A percentile compares a stretch with the other conserved stretches of the same genome.
These are phyloP conservation scores for Pyrgus malvae DNA, from an alignment of 2,888 invertebrate species.

Conservation along the genomic window DNA sequence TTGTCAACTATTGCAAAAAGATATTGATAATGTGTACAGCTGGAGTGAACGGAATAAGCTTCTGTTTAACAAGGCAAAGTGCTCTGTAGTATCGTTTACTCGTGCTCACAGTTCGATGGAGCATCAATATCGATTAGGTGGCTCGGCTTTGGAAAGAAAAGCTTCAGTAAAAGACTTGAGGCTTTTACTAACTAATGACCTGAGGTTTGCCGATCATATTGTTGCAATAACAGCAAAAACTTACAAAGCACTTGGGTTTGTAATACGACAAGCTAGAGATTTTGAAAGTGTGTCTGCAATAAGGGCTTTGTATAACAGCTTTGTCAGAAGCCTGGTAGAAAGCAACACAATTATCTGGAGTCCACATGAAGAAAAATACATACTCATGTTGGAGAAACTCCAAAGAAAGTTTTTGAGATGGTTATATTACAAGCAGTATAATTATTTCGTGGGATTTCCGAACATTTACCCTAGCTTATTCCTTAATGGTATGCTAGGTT, in stretches of 20 bases:
- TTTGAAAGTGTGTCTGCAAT: conserved; percentile 1
- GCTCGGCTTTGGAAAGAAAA: background rate
- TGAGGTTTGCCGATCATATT: background rate
- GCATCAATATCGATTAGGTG: background rate
- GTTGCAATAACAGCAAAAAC: background rate
- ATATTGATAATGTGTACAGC: background rate
- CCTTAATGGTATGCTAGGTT: background rate
- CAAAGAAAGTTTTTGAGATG: background rate
- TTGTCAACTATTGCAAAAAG: background rate
- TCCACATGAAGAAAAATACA: background rate
- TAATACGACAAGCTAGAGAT: background rate
- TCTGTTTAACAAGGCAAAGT: background rate
- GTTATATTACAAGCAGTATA: background rate
- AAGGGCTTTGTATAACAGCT: background rate
- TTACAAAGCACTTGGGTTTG: conserved; percentile 1
- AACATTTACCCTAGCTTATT: background rate
- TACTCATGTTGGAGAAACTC: conserved; percentile 3
- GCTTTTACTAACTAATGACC: background rate
- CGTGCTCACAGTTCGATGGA: background rate
- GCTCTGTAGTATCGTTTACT: conserved; percentile 2
- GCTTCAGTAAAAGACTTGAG: background rate
- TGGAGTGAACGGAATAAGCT: conserved; percentile 6
- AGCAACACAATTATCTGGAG: background rate
- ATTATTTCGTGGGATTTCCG: background rate
- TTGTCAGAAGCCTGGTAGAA: background rate